These are phyloP conservation scores for Caenorhabditis sinica DNA, from an alignment of 2,888 invertebrate genomes.

Conservation along the genomic window DNA sequence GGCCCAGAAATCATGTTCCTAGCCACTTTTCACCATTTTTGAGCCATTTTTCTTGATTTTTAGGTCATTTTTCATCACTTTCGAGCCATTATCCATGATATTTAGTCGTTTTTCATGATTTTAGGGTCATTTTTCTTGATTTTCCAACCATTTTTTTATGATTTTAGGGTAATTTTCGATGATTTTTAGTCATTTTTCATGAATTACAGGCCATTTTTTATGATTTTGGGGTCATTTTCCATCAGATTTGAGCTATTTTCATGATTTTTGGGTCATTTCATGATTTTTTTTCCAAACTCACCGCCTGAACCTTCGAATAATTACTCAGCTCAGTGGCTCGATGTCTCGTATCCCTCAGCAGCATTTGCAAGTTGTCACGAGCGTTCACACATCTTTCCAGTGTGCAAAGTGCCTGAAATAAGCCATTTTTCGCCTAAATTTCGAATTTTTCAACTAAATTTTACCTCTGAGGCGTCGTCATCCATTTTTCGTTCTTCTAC, in stretches of 20 bases:
- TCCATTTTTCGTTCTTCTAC: not conserved
- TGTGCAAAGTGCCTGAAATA: conserved; percentile 23
- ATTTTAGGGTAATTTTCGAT: too few relatives aligned
- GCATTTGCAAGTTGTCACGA: conserved; percentile 14
- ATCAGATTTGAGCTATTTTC: not conserved
- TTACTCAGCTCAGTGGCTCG: not conserved
- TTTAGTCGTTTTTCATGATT: conserved; percentile 2
- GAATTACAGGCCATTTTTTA: not conserved
- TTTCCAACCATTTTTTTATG: not conserved
- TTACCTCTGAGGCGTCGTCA: conserved; percentile 2
- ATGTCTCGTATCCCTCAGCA: not conserved
- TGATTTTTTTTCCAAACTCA: too few relatives aligned
- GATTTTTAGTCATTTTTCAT: not conserved
- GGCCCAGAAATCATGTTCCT: too few relatives aligned
- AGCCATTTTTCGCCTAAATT: conserved; percentile 2
- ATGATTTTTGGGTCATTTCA: not conserved
- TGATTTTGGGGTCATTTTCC: too few relatives aligned
- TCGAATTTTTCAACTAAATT: not conserved
- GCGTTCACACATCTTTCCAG: conserved; percentile 15
- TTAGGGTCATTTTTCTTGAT: not conserved
- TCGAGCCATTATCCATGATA: too few relatives aligned
- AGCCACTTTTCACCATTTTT: not conserved
- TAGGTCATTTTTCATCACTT: too few relatives aligned
- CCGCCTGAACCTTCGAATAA: conserved; percentile 29
- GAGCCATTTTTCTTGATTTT: too few relatives aligned